Evolutionary conservation across 2,113 vertebrate species (phyloP), one percentile per base, ranked within the genome.

Genomic region (Equus przewalskii): DNA sequence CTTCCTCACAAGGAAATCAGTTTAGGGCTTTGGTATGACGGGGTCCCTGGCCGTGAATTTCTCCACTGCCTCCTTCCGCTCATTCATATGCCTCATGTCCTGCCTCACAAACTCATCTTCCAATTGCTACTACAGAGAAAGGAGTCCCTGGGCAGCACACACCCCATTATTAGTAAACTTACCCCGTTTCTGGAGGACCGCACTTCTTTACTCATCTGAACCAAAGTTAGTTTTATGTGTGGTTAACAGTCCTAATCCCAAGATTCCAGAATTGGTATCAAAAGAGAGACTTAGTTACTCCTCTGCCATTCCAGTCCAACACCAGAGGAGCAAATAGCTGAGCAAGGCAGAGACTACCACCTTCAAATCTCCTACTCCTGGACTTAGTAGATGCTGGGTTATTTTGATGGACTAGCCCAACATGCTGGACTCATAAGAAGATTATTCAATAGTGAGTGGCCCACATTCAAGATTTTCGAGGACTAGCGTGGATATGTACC

Each of bases 1-100:
- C 62, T 89, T 94, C 86, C 86, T 96, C 41, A 56, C n/a, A 58
- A 19, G 49, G 76, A 97, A 88, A 86, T 56, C 28, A 16, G 15
- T 33, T 22, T 69, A 41, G 36, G 46, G 30, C 41, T 49, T 26
- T 21, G 12, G 33, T 41, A 22, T 33, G 8, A 41, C 54, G 15
- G 7, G 44, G 10, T 51, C 26, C 49, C 80, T 24, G 44, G 54
- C 64, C 44, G 60, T 86, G 82, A n/a, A 70, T 93, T 88, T 96
- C 90, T 69, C 82, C 67, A 75, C 22, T 41, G 46, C 91, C 28
- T 65, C 24, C 51, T 46, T 36, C 56, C 30, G n/a, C 60, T 96
- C 36, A 46, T 54, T 94, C 36, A 18, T 41, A 21, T 22, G 51
- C 46, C 44, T 81, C 36, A 64, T 41, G 56, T 26, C 19, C 46